Base-by-base conservation (phyloP, 2,888 invertebrate species). In the Hemicrepidius hirtus region DNA sequence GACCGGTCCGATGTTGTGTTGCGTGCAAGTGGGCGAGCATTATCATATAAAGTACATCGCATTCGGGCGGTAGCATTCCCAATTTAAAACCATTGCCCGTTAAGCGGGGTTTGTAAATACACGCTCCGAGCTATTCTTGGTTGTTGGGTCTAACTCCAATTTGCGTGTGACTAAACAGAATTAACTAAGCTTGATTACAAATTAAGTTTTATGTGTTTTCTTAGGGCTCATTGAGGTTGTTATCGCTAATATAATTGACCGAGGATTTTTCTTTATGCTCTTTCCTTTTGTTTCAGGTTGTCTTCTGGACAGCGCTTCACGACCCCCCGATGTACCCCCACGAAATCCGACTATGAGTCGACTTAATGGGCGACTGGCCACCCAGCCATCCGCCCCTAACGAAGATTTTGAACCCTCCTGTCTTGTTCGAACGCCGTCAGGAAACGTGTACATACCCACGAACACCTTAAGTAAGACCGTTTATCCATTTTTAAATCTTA, bases 391-490 rank as follows among this genome's bases (percentile, higher is more conserved):
- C 86, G 88, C 89, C 84, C 88, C 92, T 66, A 80, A 81, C 75
- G 85, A 86, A 80, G 96, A 96, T 87, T 95, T 95, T 87, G 96
- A 96, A 87, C 95, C 96, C 81, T 94, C 95, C 85, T 96, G 96
- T 87, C 92, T 96, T 84, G 95, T 96, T 83, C 91, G 96, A 87
- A 96, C 96, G 79, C 95, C 96, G 80, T 96, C 96, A 80, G 96
- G 96, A 86, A 96, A 96, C 89, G 95, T 96, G 86, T 96, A 96
- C 90, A 96, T 96, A 91, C 96, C 96, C 87, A 93, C 95, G 89
- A 93, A 93, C 89, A 90, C 89, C 84, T 85, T 73, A 70, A 73
- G 73, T 73, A 70, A 73, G 73, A 57, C 12, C 24, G 3, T 2
- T 10, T 49, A 13, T 41, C 4, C 6, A 41, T 41, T n/a, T 6